A percentile compares a stretch with the other conserved stretches of the same genome.
phyloP scores from a whole-genome alignment of 2,888 invertebrate genomes.

The Drosophila peninsularis region DNA sequence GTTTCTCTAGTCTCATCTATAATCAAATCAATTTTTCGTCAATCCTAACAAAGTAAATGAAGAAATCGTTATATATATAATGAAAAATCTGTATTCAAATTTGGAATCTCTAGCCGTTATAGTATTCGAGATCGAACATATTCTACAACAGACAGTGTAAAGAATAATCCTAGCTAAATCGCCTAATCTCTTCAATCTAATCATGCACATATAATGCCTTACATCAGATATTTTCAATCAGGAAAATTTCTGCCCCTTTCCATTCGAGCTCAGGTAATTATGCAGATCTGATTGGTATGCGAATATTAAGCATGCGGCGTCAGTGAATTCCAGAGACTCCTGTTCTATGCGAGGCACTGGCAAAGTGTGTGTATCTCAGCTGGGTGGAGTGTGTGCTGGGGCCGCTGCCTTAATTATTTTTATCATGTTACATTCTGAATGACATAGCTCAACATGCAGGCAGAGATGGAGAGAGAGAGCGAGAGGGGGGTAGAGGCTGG shows the following conservation, averaged over 20 bases:
- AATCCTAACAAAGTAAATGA: background rate
- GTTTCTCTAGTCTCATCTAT: background rate
- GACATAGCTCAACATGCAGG: constrained; percentile 51
- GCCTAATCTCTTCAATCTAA: background rate
- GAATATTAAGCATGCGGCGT: constrained; percentile 10
- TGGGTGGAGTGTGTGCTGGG: background rate
- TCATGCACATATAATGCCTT: too few species aligned
- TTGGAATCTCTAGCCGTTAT: background rate
- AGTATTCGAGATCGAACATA: background rate
- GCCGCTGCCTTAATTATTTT: constrained; percentile 54
- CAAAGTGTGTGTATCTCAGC: background rate
- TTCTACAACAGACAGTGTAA: background rate
- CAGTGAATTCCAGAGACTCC: constrained; percentile 11
- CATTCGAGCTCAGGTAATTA: constrained; percentile 3
- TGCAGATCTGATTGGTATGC: constrained; percentile 6
- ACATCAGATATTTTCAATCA: too few species aligned
- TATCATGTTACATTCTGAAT: constrained; percentile 60
- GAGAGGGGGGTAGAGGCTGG: background rate
- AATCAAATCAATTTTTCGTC: background rate
- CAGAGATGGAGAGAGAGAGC: background rate
- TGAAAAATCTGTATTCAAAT: background rate
- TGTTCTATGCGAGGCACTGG: too few species aligned
- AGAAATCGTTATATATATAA: background rate
- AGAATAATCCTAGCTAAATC: background rate
- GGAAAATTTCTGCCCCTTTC: background rate